phyloP scores from a whole-genome alignment of 2,113 vertebrate species.

The Symphodus melops region DNA sequence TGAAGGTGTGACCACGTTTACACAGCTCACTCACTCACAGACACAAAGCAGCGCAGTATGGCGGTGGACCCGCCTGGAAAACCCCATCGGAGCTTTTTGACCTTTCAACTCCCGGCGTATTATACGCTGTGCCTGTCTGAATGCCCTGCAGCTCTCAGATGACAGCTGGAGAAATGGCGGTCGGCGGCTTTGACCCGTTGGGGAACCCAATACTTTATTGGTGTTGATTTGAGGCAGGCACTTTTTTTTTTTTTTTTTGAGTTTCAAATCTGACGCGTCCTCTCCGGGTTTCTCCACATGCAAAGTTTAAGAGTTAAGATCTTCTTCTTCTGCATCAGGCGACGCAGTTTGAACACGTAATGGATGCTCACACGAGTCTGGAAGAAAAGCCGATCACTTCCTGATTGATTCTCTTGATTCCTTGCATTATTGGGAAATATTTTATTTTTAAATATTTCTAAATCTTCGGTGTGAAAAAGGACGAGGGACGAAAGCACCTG shows the following conservation, averaged over 20 bases:
- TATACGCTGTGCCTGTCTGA: not conserved
- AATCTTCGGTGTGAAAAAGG: no score
- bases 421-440: no score
- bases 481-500: no score
- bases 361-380: no score
- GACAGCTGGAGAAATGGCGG: slow-evolving; percentile 20
- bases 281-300: no score
- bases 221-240: slow-evolving; percentile 1
- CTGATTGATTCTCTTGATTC: no score
- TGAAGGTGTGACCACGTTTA: slow-evolving; percentile 36
- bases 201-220: slow-evolving; percentile 14
- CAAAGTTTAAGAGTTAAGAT: no score
- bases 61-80: slow-evolving; percentile 20
- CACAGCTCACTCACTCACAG: slow-evolving; percentile 1
- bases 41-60: slow-evolving; percentile 30
- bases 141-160: slow-evolving; percentile 19
- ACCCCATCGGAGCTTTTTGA: slow-evolving; percentile 8
- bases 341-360: no score
- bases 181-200: slow-evolving; percentile 43
- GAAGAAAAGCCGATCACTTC: no score
- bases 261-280: not conserved
- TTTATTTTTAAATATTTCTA: no score
- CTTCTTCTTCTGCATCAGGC: no score
- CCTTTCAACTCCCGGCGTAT: slow-evolving; percentile 1
- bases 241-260: not conserved